These are phyloP conservation scores for Adelges cooleyi DNA, from an alignment of 1,140 invertebrate genomes.

Conservation along the genomic window DNA sequence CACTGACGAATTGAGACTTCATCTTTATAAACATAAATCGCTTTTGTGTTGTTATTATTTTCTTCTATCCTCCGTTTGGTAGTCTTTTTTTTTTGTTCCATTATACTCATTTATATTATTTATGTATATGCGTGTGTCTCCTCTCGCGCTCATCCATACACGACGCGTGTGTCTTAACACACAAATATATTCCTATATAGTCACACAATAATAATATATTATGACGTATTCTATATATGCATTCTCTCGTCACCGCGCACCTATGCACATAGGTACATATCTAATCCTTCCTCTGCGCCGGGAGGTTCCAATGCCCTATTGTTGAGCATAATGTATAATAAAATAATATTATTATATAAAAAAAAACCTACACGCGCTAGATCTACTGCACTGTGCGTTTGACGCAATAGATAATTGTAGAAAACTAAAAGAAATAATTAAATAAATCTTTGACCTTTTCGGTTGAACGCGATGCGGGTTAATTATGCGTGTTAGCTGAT, in stretches of 20 bases:
- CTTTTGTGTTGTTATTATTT: conserved; percentile 24
- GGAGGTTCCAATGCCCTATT: conserved; percentile 7
- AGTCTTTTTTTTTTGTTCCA: conserved; percentile 9
- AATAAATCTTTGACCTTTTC: conserved; percentile 25
- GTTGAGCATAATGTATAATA: too few relatives aligned
- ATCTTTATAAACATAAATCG: conserved; percentile 19
- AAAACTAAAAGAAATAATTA: too few relatives aligned
- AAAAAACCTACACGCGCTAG: too few relatives aligned
- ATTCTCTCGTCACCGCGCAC: not conserved
- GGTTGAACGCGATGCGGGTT: conserved; percentile 17
- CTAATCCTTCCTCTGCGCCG: not conserved
- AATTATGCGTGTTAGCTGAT: conserved; percentile 10
- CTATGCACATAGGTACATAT: too few relatives aligned
- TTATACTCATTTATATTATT: conserved; percentile 29
- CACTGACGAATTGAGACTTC: conserved; percentile 29
- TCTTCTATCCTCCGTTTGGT: not conserved
- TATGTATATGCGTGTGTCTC: not conserved
- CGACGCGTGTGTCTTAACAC: not conserved
- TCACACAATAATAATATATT: too few relatives aligned
- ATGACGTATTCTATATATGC: too few relatives aligned
- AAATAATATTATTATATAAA: too few relatives aligned
- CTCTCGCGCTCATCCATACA: not conserved
- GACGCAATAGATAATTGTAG: too few relatives aligned
- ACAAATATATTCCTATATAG: too few relatives aligned
- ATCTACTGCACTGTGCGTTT: too few relatives aligned